Base-by-base conservation (phyloP, 1,140 invertebrate genomes). In the Cotesia glomerata region DNA sequence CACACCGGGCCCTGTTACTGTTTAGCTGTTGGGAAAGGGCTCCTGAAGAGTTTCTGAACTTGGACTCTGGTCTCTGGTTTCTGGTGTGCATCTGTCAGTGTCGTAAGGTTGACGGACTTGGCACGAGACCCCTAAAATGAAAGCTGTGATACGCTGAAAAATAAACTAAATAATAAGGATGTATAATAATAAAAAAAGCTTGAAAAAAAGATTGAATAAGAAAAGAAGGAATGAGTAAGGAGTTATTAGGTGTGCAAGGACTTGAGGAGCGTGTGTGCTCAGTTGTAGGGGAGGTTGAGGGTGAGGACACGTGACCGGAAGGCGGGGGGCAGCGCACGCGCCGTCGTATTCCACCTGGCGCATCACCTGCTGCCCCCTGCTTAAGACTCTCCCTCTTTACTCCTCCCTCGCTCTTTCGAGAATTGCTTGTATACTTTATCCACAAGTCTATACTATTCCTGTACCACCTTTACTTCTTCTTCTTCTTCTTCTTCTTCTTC, bases 341-440 rank as follows among this genome's bases (percentile, higher is more conserved):
- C 82, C 85, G 77, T 82, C 81, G 80, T 76, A 76, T 81, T 86
- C 83, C 85, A 87, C 85, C 85, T 87, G 85, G 85, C 82, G 83
- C 84, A 86, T 87, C 85, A 87, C 85, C 85, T 87, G 85, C 85
- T 86, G 82, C 84, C 83, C 83, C 83, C 80, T 83, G 80, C 79
- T 84, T 82, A 79, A 80, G 81, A 72, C 51, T 52, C 49, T 34
- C 18, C 49, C 11, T 52, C 49, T 67, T 49, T 49, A 34, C 39
- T 52, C 26, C 39, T 64, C 32, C 39, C 39, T 45, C 39, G 39
- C 7, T 45, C 39, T 45, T 45, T 45, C 39, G 7, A 7, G 7
- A 9, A 45, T 45, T 45, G 39, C 39, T 45, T 45, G 39, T 45
- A 45, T 45, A 45, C 39, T 45, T 45, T 9, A 45, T 45, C 39